phyloP scores from a whole-genome alignment of 2,888 invertebrate genomes.

The Alcis repandata region DNA sequence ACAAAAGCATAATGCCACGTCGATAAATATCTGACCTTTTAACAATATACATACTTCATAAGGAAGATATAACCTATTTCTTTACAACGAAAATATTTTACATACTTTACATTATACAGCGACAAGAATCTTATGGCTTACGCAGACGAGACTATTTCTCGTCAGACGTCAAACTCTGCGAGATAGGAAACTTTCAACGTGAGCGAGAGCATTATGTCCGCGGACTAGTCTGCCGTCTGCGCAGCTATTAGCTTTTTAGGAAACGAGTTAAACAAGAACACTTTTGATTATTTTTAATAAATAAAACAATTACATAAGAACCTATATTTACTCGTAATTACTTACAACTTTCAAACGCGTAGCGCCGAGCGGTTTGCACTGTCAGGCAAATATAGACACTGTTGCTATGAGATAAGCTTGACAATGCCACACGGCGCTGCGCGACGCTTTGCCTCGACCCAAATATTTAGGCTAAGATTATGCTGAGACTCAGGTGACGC shows the following conservation, averaged over 20 bases:
- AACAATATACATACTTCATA: constrained; percentile 2
- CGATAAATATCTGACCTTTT: constrained; percentile 10
- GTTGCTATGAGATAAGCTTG: too few relatives aligned
- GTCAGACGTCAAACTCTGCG: background rate
- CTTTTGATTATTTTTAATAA: too few relatives aligned
- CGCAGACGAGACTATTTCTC: background rate
- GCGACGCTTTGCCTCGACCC: too few relatives aligned
- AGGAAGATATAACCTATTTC: background rate
- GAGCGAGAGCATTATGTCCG: background rate
- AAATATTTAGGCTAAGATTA: too few relatives aligned
- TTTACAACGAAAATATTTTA: constrained; percentile 4
- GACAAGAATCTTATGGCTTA: background rate
- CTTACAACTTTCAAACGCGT: too few relatives aligned
- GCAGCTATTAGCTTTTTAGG: background rate
- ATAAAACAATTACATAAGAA: too few relatives aligned
- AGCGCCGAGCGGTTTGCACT: too few relatives aligned
- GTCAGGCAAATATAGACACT: too few relatives aligned
- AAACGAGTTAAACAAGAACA: too few relatives aligned
- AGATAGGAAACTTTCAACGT: background rate
- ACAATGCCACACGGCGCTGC: too few relatives aligned
- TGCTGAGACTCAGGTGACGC: too few relatives aligned
- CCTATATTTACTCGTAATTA: background rate
- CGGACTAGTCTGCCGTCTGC: background rate
- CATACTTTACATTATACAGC: background rate
- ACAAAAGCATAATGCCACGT: constrained; percentile 7